Evolutionary conservation across 2,113 vertebrate species (phyloP).

Genomic region (Tricholaema leucomelas): DNA sequence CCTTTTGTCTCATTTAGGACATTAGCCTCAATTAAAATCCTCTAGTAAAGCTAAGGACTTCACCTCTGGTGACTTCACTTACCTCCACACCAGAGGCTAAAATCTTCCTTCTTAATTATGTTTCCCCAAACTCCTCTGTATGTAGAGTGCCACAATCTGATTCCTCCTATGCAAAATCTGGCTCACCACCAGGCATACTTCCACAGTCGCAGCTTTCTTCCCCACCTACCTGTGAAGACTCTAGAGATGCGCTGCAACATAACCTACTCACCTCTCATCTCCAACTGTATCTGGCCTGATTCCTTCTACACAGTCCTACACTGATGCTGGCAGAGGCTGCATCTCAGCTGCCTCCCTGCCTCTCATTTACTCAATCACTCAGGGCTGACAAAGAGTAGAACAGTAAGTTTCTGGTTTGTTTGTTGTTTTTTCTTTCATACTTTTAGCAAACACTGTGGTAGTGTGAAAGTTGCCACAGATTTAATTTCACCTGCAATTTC

Average conservation of each 20-base stretch:
- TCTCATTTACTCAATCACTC: neutral
- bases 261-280: neutral
- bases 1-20: neutral
- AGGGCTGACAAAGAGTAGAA: rapidly evolving
- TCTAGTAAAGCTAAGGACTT: neutral
- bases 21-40: neutral
- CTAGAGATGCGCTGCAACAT: neutral
- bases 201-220: neutral
- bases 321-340: neutral
- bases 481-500: neutral
- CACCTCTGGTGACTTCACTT: neutral
- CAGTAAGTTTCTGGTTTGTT: neutral
- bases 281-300: neutral
- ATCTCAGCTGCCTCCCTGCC: neutral
- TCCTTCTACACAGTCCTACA: neutral
- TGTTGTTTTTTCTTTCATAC: neutral
- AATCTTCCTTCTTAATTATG: neutral
- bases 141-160: rapidly evolving
- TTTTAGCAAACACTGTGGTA: neutral
- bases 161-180: neutral
- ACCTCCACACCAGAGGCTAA: neutral
- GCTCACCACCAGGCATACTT: rapidly evolving
- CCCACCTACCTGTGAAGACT: neutral
- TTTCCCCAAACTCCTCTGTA: neutral
- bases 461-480: neutral